A percentile compares a stretch with the other conserved stretches of the same genome.
Evolutionary conservation across 1,140 invertebrate genomes (phyloP).

Genomic region (Orchesella cincta): DNA sequence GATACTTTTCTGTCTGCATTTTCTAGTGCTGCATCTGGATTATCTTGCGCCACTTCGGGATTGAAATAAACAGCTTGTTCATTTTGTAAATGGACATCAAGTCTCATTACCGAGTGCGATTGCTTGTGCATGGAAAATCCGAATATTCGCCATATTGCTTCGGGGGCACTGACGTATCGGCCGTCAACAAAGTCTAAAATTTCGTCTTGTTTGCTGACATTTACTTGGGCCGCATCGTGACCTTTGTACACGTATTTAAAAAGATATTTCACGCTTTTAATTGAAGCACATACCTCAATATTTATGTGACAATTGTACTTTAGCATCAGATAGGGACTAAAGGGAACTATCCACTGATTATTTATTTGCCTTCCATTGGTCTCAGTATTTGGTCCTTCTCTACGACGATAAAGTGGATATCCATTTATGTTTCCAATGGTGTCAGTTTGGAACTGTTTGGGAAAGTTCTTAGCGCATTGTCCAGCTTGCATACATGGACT

Average conservation of each 20-base stretch:
- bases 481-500: conserved; percentile 55
- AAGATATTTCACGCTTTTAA: conserved; percentile 54
- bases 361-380: conserved; percentile 43
- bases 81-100: conserved; percentile 58
- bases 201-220: conserved; percentile 52
- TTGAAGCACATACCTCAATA: conserved; percentile 52
- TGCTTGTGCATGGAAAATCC: conserved; percentile 49
- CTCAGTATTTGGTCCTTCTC: conserved; percentile 34
- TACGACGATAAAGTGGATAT: conserved; percentile 56
- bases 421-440: conserved; percentile 54
- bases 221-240: conserved; percentile 52
- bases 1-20: conserved; percentile 53
- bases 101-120: conserved; percentile 53
- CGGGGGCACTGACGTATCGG: conserved; percentile 52
- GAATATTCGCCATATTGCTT: conserved; percentile 53
- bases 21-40: conserved; percentile 54
- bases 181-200: conserved; percentile 45
- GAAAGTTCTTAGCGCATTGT: conserved; percentile 56
- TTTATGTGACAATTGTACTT: conserved; percentile 51
- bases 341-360: conserved; percentile 56
- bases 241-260: conserved; percentile 55
- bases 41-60: conserved; percentile 45
- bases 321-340: conserved; percentile 31
- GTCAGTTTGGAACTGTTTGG: conserved; percentile 51
- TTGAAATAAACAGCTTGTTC: conserved; percentile 27